A percentile compares a stretch with the other conserved stretches of the same genome.
These are phyloP conservation scores for Orius insidiosus DNA, from an alignment of 1,140 invertebrate genomes.

Conservation along the genomic window DNA sequence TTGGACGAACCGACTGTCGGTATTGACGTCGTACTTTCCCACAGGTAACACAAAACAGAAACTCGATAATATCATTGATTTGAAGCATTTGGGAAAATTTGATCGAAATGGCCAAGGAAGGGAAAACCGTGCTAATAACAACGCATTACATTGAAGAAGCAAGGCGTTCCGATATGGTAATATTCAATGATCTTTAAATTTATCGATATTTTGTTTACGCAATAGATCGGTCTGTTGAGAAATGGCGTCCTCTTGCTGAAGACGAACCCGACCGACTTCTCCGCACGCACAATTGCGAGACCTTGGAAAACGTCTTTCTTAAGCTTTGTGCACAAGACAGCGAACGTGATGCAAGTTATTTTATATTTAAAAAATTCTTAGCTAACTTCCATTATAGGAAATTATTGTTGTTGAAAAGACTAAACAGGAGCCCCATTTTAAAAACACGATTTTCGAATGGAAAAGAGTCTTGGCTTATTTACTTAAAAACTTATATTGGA, in stretches of 20 bases:
- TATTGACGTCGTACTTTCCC: constrained; percentile 69
- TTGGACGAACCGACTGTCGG: constrained; percentile 87
- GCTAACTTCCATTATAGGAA: constrained; percentile 11
- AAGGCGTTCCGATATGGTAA: constrained; percentile 38
- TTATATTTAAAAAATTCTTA: too few relatives aligned
- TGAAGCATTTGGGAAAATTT: constrained; percentile 20
- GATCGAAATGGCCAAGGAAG: constrained; percentile 21
- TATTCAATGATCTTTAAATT: too few relatives aligned
- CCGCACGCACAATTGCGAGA: constrained; percentile 26
- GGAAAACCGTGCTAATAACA: constrained; percentile 66
- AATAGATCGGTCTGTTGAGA: constrained; percentile 18
- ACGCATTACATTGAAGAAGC: constrained; percentile 92
- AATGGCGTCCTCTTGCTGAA: constrained; percentile 26
- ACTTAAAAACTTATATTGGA: constrained; percentile 12
- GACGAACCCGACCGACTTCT: constrained; percentile 33
- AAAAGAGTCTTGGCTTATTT: constrained; percentile 13
- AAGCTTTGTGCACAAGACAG: constrained; percentile 26
- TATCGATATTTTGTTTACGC: too few relatives aligned
- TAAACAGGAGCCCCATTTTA: constrained; percentile 1
- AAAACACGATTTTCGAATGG: constrained; percentile 6
- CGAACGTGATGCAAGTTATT: too few relatives aligned
- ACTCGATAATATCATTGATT: background rate
- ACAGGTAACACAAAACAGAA: constrained; percentile 38
- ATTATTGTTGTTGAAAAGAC: constrained; percentile 1
- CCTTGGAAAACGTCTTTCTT: constrained; percentile 42